Evolutionary conservation across 2,797 vertebrate species (phyloP).

Genomic region (Megalops cyprinoides): DNA sequence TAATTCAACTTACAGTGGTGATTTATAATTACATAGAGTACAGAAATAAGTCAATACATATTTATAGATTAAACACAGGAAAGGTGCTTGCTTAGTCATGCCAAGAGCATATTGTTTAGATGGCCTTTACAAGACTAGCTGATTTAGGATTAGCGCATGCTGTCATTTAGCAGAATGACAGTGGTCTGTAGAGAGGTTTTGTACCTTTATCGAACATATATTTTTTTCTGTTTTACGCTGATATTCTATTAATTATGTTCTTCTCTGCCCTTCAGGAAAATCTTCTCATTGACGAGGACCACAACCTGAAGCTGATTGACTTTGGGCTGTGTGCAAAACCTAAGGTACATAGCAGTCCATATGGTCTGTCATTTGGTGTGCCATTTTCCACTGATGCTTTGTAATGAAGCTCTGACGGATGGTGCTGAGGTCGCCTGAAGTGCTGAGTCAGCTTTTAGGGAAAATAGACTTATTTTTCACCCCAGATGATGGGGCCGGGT

Average conservation of each 20-base stretch:
- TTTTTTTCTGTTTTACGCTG: not conserved
- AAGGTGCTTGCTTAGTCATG: not conserved
- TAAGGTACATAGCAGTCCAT: conserved; percentile 73
- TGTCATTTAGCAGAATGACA: not conserved
- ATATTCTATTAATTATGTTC: not conserved
- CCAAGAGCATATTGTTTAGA: not conserved
- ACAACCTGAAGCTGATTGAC: conserved; percentile 93
- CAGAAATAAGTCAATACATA: not conserved
- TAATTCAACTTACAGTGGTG: not conserved
- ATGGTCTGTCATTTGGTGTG: not conserved
- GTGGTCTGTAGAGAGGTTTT: not conserved
- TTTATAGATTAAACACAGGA: not conserved
- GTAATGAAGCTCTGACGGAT: too few species aligned
- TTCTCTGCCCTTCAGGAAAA: conserved; percentile 81
- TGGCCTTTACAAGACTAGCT: not conserved
- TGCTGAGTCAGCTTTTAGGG: too few species aligned
- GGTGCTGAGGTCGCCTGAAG: too few species aligned
- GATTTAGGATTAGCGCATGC: not conserved
- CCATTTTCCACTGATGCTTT: not conserved
- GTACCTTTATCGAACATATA: not conserved
- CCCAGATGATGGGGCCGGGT: too few species aligned
- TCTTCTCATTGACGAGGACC: conserved; percentile 87
- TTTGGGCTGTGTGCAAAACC: conserved; percentile 96
- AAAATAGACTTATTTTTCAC: too few species aligned
- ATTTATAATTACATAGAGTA: too few species aligned